phyloP scores from a whole-genome alignment of 2,888 invertebrate genomes.

The Automeris io region DNA sequence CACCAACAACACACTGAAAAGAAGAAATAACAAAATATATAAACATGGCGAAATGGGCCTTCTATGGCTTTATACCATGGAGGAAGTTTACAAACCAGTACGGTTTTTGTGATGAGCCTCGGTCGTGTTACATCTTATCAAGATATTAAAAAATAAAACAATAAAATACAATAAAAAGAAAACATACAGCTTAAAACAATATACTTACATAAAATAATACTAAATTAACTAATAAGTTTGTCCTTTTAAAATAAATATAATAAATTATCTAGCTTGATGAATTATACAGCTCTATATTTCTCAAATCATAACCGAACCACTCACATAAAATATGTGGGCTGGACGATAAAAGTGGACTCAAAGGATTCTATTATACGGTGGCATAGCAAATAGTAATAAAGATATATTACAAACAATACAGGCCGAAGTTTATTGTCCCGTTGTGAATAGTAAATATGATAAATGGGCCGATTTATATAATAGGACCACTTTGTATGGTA shows the following conservation, averaged over 20 bases:
- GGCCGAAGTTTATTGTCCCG: constrained; percentile 7
- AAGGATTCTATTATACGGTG: constrained; percentile 19
- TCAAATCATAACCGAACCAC: constrained; percentile 16
- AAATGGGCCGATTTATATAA: neutral
- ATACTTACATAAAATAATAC: too few relatives aligned
- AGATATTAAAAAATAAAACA: too few relatives aligned
- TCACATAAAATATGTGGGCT: constrained; percentile 14
- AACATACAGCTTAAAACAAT: too few relatives aligned
- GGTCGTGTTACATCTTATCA: too few relatives aligned
- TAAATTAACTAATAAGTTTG: too few relatives aligned
- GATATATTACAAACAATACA: constrained; percentile 10
- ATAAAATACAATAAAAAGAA: too few relatives aligned
- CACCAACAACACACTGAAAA: too few relatives aligned
- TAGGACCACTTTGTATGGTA: neutral
- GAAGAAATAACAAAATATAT: too few relatives aligned
- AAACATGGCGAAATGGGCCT: too few relatives aligned
- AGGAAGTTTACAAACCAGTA: too few relatives aligned
- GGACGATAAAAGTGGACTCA: constrained; percentile 22
- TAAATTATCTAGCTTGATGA: neutral
- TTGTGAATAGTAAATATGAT: neutral
- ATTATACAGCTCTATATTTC: constrained; percentile 14
- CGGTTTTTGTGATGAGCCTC: too few relatives aligned
- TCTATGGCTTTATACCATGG: too few relatives aligned
- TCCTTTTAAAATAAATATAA: neutral
- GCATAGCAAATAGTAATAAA: constrained; percentile 18